phyloP scores from a whole-genome alignment of 1,140 invertebrate species.

The Acromyrmex charruanus region DNA sequence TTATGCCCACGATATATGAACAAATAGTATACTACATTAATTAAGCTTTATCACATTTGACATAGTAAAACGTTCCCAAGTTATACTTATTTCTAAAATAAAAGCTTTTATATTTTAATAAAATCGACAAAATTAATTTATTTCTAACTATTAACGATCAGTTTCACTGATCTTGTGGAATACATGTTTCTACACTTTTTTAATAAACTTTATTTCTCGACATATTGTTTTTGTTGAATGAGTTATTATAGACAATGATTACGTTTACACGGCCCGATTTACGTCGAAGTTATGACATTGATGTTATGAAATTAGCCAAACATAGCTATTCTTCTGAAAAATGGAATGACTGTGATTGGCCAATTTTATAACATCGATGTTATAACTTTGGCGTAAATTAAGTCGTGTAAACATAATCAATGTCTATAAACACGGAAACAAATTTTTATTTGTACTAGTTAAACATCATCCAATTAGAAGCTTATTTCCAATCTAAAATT shows the following conservation, averaged over 20 bases:
- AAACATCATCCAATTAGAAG: background rate
- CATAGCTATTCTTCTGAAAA: no score
- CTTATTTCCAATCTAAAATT: background rate
- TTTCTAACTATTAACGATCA: background rate
- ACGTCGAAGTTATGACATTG: no score
- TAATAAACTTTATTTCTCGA: background rate
- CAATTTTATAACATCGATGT: no score
- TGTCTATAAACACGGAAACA: background rate
- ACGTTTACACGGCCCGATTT: no score
- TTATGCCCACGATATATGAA: background rate
- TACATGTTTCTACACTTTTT: background rate
- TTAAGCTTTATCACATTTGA: no score
- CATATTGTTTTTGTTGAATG: no score
- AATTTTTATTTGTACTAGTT: background rate
- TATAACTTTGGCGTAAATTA: no score
- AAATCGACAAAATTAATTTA: constrained; percentile 9
- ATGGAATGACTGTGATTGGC: no score
- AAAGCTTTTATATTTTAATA: background rate
- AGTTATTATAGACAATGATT: no score
- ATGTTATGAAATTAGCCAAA: no score
- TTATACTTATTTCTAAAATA: background rate
- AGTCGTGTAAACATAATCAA: no score
- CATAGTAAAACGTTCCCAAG: background rate
- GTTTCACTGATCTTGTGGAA: background rate
- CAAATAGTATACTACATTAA: background rate